Base-by-base conservation (phyloP, 2,888 invertebrate genomes). In the Pollenia amentaria region DNA sequence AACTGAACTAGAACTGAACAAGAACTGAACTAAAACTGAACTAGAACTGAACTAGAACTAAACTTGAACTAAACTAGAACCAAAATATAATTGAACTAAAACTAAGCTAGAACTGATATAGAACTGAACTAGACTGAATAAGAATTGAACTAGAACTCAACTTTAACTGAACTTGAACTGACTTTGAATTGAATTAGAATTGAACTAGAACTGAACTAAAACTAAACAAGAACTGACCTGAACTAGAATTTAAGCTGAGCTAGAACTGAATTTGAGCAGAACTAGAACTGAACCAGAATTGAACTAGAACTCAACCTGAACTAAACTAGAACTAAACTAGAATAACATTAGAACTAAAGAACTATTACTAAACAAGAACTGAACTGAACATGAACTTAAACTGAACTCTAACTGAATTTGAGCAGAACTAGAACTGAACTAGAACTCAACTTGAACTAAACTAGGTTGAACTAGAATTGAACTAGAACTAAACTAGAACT, bases 181-280 rank as follows among this genome's bases (percentile, higher is more conserved):
- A n/a, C n/a, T n/a, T n/a, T n/a, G 51, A 51, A 51, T n/a, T 7
- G 51, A 6, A 51, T n/a, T 51, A 51, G 16, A 51, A 51, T n/a
- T 7, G 51, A 51, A 51, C 14, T 16, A 16, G 8, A 16, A 14
- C 14, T 14, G 51, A n/a, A 51, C 51, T n/a, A 51, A 6, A 16
- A 51, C 51, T 7, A 8, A 51, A 51, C 51, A n/a, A 51, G n/a
- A 51, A 51, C 51, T 7, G 51, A 51, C n/a, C 51, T 51, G 51
- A 51, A 51, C 51, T 7, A n/a, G n/a, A 51, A 51, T n/a, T 51
- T n/a, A n/a, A 51, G n/a, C 51, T n/a, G n/a, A 51, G n/a, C 51
- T 51, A 51, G 51, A 51, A 51, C 51, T 7, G n/a, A 51, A 51
- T n/a, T 51, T n/a, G 51, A 51, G n/a, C 51, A 1, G 51, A 51